Percentiles rank a stretch among this genome's conserved stretches.
These are phyloP conservation scores for Proisotoma minuta DNA, from an alignment of 2,888 invertebrate species.

Conservation along the genomic window DNA sequence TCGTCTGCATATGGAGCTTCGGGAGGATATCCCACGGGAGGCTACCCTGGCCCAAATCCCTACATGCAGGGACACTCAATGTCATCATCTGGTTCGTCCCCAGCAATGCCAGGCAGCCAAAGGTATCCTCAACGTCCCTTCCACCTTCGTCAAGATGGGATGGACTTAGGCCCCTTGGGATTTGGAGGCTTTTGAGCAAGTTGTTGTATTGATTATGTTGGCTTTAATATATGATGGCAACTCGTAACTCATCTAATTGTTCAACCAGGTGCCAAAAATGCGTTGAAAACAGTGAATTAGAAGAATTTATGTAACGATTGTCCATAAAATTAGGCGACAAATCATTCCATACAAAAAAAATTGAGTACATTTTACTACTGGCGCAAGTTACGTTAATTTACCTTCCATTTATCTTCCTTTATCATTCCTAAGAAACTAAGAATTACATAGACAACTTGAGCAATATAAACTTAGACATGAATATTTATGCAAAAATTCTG, in stretches of 20 bases:
- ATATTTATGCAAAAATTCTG: too few species aligned
- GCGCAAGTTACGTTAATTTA: not conserved
- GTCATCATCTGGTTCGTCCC: constrained; percentile 25
- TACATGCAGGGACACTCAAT: constrained; percentile 39
- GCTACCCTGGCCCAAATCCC: constrained; percentile 42
- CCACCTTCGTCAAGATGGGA: constrained; percentile 50
- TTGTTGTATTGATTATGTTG: too few species aligned
- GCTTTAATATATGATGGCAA: too few species aligned
- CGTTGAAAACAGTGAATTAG: too few species aligned
- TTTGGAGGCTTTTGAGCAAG: too few species aligned
- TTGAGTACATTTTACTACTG: not conserved
- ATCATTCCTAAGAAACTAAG: not conserved
- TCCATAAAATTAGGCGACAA: not conserved
- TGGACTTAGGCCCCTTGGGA: constrained; percentile 52
- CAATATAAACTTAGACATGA: too few species aligned
- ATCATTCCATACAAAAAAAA: constrained; percentile 6
- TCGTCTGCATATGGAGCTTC: constrained; percentile 40
- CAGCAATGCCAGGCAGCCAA: constrained; percentile 22
- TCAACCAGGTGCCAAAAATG: too few species aligned
- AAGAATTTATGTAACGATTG: not conserved
- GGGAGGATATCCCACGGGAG: constrained; percentile 39
- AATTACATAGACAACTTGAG: too few species aligned
- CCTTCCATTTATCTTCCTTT: constrained; percentile 4
- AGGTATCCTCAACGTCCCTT: constrained; percentile 37
- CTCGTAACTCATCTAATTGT: too few species aligned